Conservation (phyloP, 2,113 vertebrate genomes). For the Cynoglossus semilaevis region DNA sequence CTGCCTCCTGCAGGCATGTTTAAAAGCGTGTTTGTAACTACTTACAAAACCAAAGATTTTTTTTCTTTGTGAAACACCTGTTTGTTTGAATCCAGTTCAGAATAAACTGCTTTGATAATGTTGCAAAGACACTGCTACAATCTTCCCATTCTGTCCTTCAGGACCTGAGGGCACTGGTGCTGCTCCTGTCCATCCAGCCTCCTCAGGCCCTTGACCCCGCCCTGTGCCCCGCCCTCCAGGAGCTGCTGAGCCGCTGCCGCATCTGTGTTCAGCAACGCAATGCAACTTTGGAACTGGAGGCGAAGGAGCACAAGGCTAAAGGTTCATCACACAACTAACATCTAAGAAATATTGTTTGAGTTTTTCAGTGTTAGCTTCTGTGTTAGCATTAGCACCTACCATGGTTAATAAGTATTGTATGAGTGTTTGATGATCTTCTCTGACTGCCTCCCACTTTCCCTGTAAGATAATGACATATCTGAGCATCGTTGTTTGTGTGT, state of each 20-base stretch:
- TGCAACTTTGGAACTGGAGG: slow-evolving; percentile 86
- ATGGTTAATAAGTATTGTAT: background rate
- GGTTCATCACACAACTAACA: slow-evolving; percentile 67
- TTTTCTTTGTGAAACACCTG: too few relatives aligned
- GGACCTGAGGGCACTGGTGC: slow-evolving; percentile 91
- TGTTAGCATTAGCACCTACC: too few relatives aligned
- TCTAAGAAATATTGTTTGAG: too few relatives aligned
- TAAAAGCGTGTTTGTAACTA: too few relatives aligned
- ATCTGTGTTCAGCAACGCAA: slow-evolving; percentile 90
- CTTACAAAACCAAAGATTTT: too few relatives aligned
- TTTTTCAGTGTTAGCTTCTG: too few relatives aligned
- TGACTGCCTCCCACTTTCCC: too few relatives aligned
- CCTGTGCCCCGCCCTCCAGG: slow-evolving; percentile 90
- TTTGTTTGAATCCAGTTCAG: too few relatives aligned
- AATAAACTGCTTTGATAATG: too few relatives aligned
- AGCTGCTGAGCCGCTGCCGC: slow-evolving; percentile 88
- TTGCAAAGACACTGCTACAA: background rate
- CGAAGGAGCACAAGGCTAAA: slow-evolving; percentile 92
- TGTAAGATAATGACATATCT: too few relatives aligned
- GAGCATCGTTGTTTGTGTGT: slow-evolving; percentile 22
- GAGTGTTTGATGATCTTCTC: too few relatives aligned
- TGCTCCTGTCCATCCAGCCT: slow-evolving; percentile 92
- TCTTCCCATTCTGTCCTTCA: slow-evolving; percentile 49
- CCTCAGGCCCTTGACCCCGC: slow-evolving; percentile 88
- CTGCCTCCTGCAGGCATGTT: too few relatives aligned